phyloP scores from a whole-genome alignment of 2,113 vertebrate species.

The Burhinus bistriatus region DNA sequence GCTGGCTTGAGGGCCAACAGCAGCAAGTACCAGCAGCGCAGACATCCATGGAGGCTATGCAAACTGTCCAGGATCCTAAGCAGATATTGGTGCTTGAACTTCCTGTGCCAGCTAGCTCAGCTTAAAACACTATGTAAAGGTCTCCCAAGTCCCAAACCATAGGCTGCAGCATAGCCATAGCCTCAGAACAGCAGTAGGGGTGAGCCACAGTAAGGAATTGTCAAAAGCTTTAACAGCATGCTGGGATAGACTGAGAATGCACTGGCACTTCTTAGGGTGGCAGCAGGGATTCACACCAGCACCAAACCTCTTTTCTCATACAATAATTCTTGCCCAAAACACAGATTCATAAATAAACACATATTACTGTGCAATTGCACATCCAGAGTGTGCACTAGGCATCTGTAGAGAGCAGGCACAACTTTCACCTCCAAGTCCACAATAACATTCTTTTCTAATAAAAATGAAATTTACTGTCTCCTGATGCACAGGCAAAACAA shows the following conservation, averaged over 20 bases:
- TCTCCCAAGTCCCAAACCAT: accelerated
- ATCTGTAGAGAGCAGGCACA: not conserved
- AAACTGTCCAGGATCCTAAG: not conserved
- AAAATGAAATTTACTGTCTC: not conserved
- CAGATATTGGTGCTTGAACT: not conserved
- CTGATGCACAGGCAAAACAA: not conserved
- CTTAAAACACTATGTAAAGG: not conserved
- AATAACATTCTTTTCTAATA: not conserved
- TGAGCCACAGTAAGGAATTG: not conserved
- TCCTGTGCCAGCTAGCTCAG: not conserved
- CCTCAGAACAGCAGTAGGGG: not conserved
- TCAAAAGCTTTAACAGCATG: not conserved
- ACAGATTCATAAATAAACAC: not conserved
- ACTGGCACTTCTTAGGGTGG: not conserved
- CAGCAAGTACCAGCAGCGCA: not conserved
- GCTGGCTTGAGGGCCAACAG: not conserved
- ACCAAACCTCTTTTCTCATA: not conserved
- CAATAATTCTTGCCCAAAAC: not conserved
- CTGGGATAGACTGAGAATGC: not conserved
- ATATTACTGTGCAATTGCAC: not conserved
- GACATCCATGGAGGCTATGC: not conserved
- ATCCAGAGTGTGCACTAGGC: not conserved
- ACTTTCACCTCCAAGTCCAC: not conserved
- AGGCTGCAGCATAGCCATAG: not conserved
- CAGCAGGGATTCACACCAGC: not conserved